These are phyloP conservation scores for Lithophane socia DNA, from an alignment of 2,888 invertebrate species.

Conservation along the genomic window DNA sequence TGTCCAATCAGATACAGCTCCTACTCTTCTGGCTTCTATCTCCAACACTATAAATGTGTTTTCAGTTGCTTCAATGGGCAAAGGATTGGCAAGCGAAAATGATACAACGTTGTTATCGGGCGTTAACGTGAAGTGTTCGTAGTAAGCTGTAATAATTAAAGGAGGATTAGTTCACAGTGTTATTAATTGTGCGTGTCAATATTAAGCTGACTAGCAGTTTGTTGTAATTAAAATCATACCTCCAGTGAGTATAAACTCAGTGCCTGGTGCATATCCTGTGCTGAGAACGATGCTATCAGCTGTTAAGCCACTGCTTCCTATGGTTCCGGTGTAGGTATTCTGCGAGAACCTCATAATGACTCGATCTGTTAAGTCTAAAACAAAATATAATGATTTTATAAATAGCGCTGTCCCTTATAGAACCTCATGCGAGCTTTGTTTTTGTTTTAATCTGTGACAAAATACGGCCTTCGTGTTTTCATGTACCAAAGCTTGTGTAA, in stretches of 20 bases:
- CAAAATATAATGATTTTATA: background rate
- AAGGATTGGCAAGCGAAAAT: conserved; percentile 59
- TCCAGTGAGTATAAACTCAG: conserved; percentile 74
- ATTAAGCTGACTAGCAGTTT: background rate
- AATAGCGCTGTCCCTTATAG: conserved; percentile 36
- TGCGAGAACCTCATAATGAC: conserved; percentile 75
- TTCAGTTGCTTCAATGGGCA: conserved; percentile 68
- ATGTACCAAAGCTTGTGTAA: no score
- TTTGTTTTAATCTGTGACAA: background rate
- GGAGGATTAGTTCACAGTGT: background rate
- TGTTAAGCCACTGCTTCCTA: conserved; percentile 65
- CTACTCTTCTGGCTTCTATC: conserved; percentile 49
- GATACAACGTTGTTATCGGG: conserved; percentile 66
- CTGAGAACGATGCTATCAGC: conserved; percentile 72
- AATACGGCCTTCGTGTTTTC: no score
- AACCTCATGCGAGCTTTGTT: background rate
- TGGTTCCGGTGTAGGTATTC: conserved; percentile 75
- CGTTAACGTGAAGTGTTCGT: conserved; percentile 67
- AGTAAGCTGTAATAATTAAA: conserved; percentile 71
- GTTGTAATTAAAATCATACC: conserved; percentile 67
- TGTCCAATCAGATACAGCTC: conserved; percentile 46
- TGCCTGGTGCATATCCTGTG: conserved; percentile 72
- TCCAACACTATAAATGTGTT: conserved; percentile 75
- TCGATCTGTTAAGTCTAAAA: conserved; percentile 21
- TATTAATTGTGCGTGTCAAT: background rate